These are phyloP conservation scores for Bruchidius siliquastri DNA, from an alignment of 2,888 invertebrate species.

Conservation along the genomic window DNA sequence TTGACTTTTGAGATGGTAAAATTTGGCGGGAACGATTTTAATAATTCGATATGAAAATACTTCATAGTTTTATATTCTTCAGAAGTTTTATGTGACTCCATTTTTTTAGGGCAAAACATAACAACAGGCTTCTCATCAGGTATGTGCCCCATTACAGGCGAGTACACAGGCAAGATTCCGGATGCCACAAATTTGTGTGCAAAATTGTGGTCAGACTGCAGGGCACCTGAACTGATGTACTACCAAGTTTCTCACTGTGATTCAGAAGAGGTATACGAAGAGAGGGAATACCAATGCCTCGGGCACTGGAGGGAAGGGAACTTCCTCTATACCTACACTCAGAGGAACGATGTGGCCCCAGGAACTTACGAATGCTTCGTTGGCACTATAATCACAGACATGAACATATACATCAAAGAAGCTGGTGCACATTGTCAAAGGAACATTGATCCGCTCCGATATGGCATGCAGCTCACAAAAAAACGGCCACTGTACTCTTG, in stretches of 20 bases:
- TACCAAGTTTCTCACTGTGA: slow-evolving; percentile 61
- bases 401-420: slow-evolving; percentile 62
- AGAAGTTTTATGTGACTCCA: too few species aligned
- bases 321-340: slow-evolving; percentile 60
- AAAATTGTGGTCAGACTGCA: slow-evolving; percentile 61
- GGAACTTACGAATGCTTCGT: slow-evolving; percentile 63
- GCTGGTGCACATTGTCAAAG: slow-evolving; percentile 62
- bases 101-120: slow-evolving; percentile 25
- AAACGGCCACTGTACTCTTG: slow-evolving; percentile 39
- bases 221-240: slow-evolving; percentile 61
- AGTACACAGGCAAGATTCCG: slow-evolving; percentile 61
- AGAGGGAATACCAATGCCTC: slow-evolving; percentile 60
- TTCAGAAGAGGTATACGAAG: slow-evolving; percentile 58
- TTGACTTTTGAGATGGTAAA: too few species aligned
- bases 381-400: slow-evolving; percentile 55
- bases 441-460: slow-evolving; percentile 53
- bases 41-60: too few species aligned
- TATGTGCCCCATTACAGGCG: slow-evolving; percentile 61
- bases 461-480: slow-evolving; percentile 60
- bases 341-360: slow-evolving; percentile 55
- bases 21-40: too few species aligned
- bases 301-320: slow-evolving; percentile 63
- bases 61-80: too few species aligned
- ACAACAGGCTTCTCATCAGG: slow-evolving; percentile 27
- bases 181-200: slow-evolving; percentile 58